Conservation (phyloP, 1,140 invertebrate genomes). For the Ganaspis sp. region DNA sequence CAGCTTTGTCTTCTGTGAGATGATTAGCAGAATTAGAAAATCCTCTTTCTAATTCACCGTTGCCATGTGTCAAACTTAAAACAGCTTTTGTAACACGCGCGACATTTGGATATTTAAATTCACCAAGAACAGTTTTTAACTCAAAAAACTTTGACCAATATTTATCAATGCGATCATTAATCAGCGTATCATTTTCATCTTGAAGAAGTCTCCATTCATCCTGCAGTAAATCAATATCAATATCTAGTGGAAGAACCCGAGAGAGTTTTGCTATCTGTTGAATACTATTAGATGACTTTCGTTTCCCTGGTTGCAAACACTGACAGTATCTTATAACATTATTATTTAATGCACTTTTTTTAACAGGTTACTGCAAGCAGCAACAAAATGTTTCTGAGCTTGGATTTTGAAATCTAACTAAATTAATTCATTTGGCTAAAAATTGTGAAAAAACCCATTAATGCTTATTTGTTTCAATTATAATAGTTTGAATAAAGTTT, state of each 20-base stretch:
- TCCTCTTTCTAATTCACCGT: constrained; percentile 33
- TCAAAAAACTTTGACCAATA: neutral
- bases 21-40: constrained; percentile 28
- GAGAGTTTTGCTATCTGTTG: too few species aligned
- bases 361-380: too few species aligned
- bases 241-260: too few species aligned
- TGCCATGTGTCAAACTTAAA: constrained; percentile 34
- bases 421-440: neutral
- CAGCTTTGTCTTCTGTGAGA: constrained; percentile 16
- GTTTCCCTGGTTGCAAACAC: too few species aligned
- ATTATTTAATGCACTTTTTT: neutral
- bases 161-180: neutral
- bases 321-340: too few species aligned
- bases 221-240: neutral
- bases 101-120: constrained; percentile 28
- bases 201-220: neutral
- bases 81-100: constrained; percentile 29
- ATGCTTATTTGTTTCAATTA: too few species aligned
- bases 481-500: too few species aligned
- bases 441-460: neutral
- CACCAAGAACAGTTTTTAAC: neutral
- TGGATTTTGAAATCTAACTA: neutral
- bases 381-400: neutral
- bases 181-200: neutral
- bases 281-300: too few species aligned